Conservation (phyloP, 1,140 invertebrate genomes). For the Calliphora vicina region DNA sequence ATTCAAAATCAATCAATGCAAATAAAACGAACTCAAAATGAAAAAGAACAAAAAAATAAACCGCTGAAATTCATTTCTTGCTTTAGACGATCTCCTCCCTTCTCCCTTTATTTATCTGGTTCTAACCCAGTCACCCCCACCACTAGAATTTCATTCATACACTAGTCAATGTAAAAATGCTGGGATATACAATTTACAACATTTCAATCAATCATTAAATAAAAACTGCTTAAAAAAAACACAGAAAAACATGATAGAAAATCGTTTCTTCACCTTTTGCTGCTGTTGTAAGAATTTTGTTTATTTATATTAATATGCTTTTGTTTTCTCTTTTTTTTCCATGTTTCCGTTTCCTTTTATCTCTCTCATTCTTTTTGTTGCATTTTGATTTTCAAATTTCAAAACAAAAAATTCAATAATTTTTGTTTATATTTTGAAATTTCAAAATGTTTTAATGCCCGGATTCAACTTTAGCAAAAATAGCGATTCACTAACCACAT, state of each 20-base stretch:
- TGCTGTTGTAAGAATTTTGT: not conserved
- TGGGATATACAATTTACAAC: conserved; percentile 22
- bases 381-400: conserved; percentile 23
- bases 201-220: conserved; percentile 4
- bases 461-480: conserved; percentile 37
- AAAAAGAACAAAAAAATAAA: not conserved
- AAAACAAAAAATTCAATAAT: not conserved
- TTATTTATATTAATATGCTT: not conserved
- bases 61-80: not conserved
- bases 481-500: conserved; percentile 75
- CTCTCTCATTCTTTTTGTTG: not conserved
- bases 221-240: not conserved
- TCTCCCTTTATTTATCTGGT: not conserved
- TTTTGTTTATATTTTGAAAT: not conserved
- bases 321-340: not conserved
- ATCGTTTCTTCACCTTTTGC: conserved; percentile 25
- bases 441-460: not conserved
- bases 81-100: not conserved
- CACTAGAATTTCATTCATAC: not conserved
- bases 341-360: not conserved
- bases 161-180: not conserved
- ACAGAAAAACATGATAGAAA: not conserved
- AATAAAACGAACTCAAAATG: not conserved
- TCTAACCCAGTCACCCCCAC: not conserved
- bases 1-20: conserved; percentile 34